Base-by-base conservation (phyloP, 2,888 invertebrate genomes). In the Nomada goodeniana region DNA sequence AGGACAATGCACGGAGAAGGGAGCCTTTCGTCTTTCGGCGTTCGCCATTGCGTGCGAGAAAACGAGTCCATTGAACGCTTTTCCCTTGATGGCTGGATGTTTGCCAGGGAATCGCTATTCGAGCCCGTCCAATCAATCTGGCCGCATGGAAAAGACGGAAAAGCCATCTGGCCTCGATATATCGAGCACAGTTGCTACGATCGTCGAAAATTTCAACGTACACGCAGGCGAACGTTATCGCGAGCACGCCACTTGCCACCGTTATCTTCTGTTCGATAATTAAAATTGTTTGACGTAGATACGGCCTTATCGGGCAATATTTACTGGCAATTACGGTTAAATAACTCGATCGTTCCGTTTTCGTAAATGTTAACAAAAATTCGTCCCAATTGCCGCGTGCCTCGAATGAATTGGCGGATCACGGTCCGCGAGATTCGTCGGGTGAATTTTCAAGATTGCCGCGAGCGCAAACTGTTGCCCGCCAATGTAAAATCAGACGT, bases 41-140 rank as follows among this genome's bases (percentile, higher is more conserved):
- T 73, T 74, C 73, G 70, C 47, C 61, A 55, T 85, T 84, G 81
- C 84, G 81, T 82, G 79, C 74, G 65, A 53, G 76, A 64, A 50
- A 72, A 84, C 65, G 72, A 86, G 72, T 73, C 61, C 60, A 72
- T 61, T 69, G 64, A 67, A 74, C 74, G 73, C 61, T 80, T 84
- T 80, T 81, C 73, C 36, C 26, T 63, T 50, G 64, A 52, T 64
- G 18, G 36, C 59, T 88, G 87, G 89, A 85, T 36, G 23, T 18
- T 69, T 15, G 87, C 88, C 89, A 87, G 59, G 26, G 57, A 69
- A 50, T 50, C 76, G 68, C 81, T 75, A 76, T 85, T 83, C 72
- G 72, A 50, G 68, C 74, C 74, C 79, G 83, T 57, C 81, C 76
- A 70, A 83, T 73, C 83, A 79, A 80, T 86, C 73, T 82, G 65